These are phyloP conservation scores for Protodeltote pygarga DNA, from an alignment of 2,888 invertebrate genomes.

Conservation along the genomic window DNA sequence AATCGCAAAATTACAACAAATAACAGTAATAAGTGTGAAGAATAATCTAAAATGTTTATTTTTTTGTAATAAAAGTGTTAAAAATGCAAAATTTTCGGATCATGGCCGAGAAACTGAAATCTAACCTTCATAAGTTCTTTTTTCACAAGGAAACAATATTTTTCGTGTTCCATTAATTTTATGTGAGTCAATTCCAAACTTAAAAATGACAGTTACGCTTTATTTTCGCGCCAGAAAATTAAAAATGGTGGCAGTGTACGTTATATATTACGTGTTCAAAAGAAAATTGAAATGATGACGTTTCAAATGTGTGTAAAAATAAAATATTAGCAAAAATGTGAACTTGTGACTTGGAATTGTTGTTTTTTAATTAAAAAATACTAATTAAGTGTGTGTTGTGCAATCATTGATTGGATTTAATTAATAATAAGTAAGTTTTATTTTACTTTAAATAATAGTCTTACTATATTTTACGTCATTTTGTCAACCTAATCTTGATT, in stretches of 20 bases:
- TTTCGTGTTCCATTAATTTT: conserved; percentile 49
- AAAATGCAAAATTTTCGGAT: conserved; percentile 37
- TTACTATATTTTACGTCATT: too few relatives aligned
- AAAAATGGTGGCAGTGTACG: conserved; percentile 71
- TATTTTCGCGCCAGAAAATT: conserved; percentile 82
- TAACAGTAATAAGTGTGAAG: conserved; percentile 12
- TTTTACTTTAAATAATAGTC: background rate
- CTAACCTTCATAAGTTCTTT: conserved; percentile 63
- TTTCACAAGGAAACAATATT: conserved; percentile 54
- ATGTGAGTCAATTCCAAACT: conserved; percentile 45
- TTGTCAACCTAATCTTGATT: background rate
- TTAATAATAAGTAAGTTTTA: conserved; percentile 36
- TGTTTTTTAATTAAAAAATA: conserved; percentile 36
- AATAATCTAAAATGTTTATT: conserved; percentile 26
- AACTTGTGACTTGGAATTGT: conserved; percentile 34
- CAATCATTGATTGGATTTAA: conserved; percentile 43
- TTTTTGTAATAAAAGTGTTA: conserved; percentile 26
- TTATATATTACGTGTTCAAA: conserved; percentile 80
- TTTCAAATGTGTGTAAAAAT: conserved; percentile 45
- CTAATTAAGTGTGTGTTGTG: conserved; percentile 43
- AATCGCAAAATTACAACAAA: conserved; percentile 17
- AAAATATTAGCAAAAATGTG: conserved; percentile 68
- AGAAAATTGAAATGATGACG: conserved; percentile 84
- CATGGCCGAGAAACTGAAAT: conserved; percentile 63
- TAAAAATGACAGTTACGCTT: conserved; percentile 72